Evolutionary conservation across 2,888 invertebrate genomes (phyloP), one percentile per base, ranked within the genome.

Genomic region (Eumerus sabulonum): DNA sequence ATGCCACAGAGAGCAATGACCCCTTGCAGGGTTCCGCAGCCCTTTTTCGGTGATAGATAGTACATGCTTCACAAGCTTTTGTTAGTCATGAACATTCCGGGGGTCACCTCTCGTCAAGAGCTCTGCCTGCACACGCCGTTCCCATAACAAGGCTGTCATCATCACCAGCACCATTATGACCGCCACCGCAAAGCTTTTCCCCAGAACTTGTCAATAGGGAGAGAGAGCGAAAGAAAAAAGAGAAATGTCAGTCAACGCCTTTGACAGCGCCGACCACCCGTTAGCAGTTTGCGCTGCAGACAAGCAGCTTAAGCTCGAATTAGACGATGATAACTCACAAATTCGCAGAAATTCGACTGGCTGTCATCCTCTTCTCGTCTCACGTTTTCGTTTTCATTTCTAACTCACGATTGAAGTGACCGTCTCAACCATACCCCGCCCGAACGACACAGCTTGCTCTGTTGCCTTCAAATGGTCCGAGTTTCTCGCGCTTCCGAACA

Each of bases 321-420:
- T 74, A 74, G 79, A 79, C 50, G 47, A 60, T 44, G 73, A 60
- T 40, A 27, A 27, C 27, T 27, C 27, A 27, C 27, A 66, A 62
- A 79, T 79, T 79, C 79, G 56, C 64, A 64, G 79, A 79, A 79
- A 64, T 74, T 74, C 64, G 79, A 48, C 74, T 79, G 79, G 62
- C 42, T 48, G 48, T 3, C 2, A 13, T 27, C 27, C 7, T 27
- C 12, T 40, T 40, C 12, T 40, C 17, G 36, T 67, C 4, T 36
- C 56, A 44, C 45, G 50, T 38, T 60, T 45, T 66, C 54, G 13
- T 19, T 50, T 44, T 40, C 59, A 47, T 1, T 36, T 40, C 68
- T 44, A 47, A 53, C 53, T 47, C 51, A n/a, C n/a, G 16, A 57
- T 47, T 67, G 48, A 48, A 16, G 27, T 66, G n/a, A n/a, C 36